A percentile compares a stretch with the other conserved stretches of the same genome.
phyloP scores from a whole-genome alignment of 1,140 invertebrate genomes.

The Microplitis demolitor region DNA sequence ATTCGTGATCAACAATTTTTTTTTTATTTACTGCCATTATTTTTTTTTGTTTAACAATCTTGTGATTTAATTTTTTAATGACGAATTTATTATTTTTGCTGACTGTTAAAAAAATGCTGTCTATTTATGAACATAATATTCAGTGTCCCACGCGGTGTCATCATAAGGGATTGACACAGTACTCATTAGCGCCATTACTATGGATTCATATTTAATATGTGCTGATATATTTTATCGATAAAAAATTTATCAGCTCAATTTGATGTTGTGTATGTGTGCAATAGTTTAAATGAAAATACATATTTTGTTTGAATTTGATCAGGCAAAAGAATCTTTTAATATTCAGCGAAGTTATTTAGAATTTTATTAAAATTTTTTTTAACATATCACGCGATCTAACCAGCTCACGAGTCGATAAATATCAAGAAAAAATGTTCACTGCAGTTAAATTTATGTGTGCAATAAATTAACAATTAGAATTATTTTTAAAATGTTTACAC shows the following conservation, averaged over 20 bases:
- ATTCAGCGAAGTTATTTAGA: not conserved
- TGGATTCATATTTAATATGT: not conserved
- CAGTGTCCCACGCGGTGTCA: not conserved
- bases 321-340: not conserved
- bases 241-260: not conserved
- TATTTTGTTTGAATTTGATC: too few species aligned
- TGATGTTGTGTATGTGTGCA: not conserved
- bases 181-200: slow-evolving; percentile 1
- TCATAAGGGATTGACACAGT: slow-evolving; percentile 5
- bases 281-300: too few species aligned
- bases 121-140: not conserved
- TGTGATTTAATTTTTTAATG: too few species aligned
- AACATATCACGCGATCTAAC: slow-evolving; percentile 10
- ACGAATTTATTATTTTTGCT: not conserved
- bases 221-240: not conserved
- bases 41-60: not conserved
- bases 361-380: not conserved
- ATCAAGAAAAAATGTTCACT: not conserved
- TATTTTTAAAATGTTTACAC: not conserved
- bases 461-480: not conserved
- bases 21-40: not conserved
- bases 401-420: not conserved
- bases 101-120: not conserved
- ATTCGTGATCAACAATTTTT: slow-evolving; percentile 14
- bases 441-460: too few species aligned